Conservation (phyloP, 2,113 vertebrate genomes). For the Hypomesus transpacificus region DNA sequence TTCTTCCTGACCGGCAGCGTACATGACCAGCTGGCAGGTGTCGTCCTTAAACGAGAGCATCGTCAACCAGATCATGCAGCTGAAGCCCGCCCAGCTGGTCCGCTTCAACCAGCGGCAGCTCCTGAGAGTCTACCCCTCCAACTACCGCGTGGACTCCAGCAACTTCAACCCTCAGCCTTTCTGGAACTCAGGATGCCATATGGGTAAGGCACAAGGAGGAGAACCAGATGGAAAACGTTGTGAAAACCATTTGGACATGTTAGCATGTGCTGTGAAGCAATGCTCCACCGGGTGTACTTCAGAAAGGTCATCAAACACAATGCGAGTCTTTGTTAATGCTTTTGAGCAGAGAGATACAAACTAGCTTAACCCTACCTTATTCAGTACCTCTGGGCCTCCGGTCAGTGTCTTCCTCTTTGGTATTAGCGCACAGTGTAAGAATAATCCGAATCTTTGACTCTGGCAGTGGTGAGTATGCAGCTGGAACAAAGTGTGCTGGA, state of each 20-base stretch:
- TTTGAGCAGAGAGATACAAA: too few species aligned
- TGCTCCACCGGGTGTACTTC: too few species aligned
- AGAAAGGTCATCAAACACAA: too few species aligned
- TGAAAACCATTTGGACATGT: not conserved
- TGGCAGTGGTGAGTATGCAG: too few species aligned
- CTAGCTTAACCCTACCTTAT: too few species aligned
- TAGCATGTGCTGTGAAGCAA: not conserved
- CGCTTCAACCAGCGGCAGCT: conserved; percentile 92
- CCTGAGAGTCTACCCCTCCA: conserved; percentile 90
- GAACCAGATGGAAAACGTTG: not conserved
- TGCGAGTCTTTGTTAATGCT: too few species aligned
- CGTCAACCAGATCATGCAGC: conserved; percentile 89
- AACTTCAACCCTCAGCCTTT: conserved; percentile 96
- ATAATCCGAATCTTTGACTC: too few species aligned
- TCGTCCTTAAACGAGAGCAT: conserved; percentile 92
- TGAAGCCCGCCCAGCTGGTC: conserved; percentile 81
- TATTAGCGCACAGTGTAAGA: too few species aligned
- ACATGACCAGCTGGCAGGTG: conserved; percentile 88
- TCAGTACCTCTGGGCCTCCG: too few species aligned
- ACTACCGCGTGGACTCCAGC: conserved; percentile 92
- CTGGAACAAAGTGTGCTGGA: too few species aligned
- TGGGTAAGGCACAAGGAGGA: conserved; percentile 70
- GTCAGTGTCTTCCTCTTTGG: too few species aligned
- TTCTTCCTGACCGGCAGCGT: conserved; percentile 46
- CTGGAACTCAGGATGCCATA: conserved; percentile 94